Conservation (phyloP, 2,113 vertebrate genomes). For the Clinocottus analis region DNA sequence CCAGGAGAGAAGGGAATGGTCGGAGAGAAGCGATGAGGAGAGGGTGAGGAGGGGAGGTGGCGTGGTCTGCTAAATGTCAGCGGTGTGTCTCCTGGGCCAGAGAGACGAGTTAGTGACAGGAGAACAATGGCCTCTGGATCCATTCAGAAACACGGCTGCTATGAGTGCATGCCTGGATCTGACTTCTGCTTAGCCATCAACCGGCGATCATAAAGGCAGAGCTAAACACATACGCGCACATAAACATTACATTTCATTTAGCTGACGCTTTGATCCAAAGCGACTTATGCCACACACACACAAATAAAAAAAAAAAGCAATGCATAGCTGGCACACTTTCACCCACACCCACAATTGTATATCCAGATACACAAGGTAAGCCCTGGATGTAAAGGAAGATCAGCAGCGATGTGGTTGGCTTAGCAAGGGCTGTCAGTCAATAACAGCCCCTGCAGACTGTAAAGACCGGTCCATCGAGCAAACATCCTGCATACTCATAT, state of each 20-base stretch:
- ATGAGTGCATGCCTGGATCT: slow-evolving; percentile 58
- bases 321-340: slow-evolving; percentile 1
- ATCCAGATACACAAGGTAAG: slow-evolving; percentile 35
- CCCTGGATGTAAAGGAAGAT: slow-evolving; percentile 48
- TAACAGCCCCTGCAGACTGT: slow-evolving; percentile 35
- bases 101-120: slow-evolving; percentile 78
- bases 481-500: slow-evolving; percentile 13
- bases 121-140: slow-evolving; percentile 78
- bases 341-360: slow-evolving; percentile 14
- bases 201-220: slow-evolving; percentile 41
- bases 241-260: background rate
- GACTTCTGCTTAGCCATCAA: slow-evolving; percentile 50
- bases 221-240: slow-evolving; percentile 23
- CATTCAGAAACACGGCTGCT: slow-evolving; percentile 76
- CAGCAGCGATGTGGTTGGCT: slow-evolving; percentile 48
- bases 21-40: slow-evolving; percentile 40
- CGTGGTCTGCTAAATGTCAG: slow-evolving; percentile 81
- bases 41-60: slow-evolving; percentile 24
- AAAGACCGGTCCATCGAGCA: slow-evolving; percentile 29
- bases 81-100: slow-evolving; percentile 78
- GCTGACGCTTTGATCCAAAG: no score
- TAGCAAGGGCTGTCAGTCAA: slow-evolving; percentile 64
- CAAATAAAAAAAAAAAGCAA: slow-evolving; percentile 21
- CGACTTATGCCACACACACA: slow-evolving; percentile 13
- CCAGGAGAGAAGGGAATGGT: slow-evolving; percentile 37